Evolutionary conservation across 2,888 invertebrate genomes (phyloP).

Genomic region (Eupithecia exiguata): DNA sequence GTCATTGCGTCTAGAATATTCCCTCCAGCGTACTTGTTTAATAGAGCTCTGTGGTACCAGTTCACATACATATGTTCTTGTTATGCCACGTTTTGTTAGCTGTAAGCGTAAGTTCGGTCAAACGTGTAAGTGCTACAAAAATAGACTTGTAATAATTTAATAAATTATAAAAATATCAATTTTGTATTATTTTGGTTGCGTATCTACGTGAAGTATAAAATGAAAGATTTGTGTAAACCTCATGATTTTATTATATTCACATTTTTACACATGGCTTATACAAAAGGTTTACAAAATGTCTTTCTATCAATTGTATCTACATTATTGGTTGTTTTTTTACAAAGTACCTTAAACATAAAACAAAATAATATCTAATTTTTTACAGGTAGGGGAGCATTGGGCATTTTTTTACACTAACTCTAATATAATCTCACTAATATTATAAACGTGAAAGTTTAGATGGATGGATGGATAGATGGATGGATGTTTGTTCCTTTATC

Average conservation of each 20-base stretch:
- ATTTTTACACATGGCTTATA: background rate
- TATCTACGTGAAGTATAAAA: background rate
- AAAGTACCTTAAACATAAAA: background rate
- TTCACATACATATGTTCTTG: background rate
- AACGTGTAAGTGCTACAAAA: background rate
- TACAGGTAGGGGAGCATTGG: no score
- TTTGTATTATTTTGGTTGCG: background rate
- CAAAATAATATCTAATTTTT: background rate
- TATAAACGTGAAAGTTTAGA: no score
- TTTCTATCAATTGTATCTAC: no score
- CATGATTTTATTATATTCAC: background rate
- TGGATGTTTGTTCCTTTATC: no score
- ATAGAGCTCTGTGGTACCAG: background rate
- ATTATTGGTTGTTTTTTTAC: no score
- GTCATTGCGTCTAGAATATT: no score
- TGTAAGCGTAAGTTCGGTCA: background rate
- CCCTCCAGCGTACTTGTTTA: no score
- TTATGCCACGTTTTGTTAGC: background rate
- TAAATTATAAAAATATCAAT: background rate
- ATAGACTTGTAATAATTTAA: background rate
- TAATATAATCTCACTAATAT: no score
- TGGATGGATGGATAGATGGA: no score
- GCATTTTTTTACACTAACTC: no score
- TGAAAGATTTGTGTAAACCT: background rate
- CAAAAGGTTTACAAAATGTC: background rate